Evolutionary conservation across 2,113 vertebrate genomes (phyloP).

Genomic region (Patagioenas fasciata): DNA sequence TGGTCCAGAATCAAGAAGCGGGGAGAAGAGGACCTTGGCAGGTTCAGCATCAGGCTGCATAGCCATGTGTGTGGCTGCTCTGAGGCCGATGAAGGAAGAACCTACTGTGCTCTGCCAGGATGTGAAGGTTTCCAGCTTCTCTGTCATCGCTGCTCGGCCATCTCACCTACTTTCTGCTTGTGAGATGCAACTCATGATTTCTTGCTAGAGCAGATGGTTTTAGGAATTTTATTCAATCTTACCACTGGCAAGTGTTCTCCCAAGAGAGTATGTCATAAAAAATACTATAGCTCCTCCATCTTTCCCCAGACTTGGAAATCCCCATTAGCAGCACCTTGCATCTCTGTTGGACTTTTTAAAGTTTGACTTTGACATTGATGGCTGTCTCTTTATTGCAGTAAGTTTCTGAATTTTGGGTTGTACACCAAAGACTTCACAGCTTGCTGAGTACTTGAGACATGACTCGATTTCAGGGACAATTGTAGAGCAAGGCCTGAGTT

Average conservation of each 20-base stretch:
- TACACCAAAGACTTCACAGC: neutral
- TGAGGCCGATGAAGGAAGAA: neutral
- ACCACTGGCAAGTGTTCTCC: neutral
- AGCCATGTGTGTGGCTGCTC: neutral
- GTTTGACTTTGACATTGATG: neutral
- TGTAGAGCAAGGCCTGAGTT: neutral
- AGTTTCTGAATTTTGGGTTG: neutral
- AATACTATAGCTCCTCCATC: neutral
- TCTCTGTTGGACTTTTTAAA: neutral
- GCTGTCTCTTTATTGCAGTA: neutral
- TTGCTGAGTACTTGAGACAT: neutral
- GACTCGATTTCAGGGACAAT: neutral
- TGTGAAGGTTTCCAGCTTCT: neutral
- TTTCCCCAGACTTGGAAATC: neutral
- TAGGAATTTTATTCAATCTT: neutral
- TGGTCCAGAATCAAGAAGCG: neutral
- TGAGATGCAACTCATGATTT: neutral
- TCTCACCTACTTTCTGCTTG: neutral
- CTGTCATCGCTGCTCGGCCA: neutral
- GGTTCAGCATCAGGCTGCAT: accelerated
- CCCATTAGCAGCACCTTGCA: neutral
- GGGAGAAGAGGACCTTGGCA: neutral
- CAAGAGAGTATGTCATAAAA: neutral
- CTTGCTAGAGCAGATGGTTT: neutral
- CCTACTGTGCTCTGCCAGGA: neutral